phyloP scores from a whole-genome alignment of 2,113 vertebrate species.

The cat (Felis catus) region DNA sequence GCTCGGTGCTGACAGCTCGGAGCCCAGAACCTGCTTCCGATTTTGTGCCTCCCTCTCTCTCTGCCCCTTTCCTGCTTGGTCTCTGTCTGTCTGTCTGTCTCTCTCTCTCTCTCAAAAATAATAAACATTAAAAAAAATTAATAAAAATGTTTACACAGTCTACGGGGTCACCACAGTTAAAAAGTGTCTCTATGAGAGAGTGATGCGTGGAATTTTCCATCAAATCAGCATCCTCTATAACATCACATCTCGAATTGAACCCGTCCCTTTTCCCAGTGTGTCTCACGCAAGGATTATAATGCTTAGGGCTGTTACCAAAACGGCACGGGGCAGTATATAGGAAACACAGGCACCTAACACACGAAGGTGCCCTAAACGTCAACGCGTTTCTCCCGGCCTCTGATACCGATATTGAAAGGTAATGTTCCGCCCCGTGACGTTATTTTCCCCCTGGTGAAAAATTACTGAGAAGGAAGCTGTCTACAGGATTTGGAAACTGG shows the following conservation, averaged over 20 bases:
- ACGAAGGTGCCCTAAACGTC: no score
- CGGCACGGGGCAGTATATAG: no score
- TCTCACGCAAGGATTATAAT: neutral
- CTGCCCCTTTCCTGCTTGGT: no score
- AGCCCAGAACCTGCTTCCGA: no score
- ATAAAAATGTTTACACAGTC: neutral
- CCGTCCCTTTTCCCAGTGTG: fast-evolving
- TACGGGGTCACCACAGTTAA: neutral
- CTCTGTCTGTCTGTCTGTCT: no score
- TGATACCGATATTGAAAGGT: neutral
- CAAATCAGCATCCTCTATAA: neutral
- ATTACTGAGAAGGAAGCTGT: neutral
- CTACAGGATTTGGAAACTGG: neutral
- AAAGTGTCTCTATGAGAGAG: neutral
- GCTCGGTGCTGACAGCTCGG: no score
- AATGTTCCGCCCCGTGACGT: neutral
- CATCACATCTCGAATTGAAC: neutral
- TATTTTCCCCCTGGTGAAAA: neutral
- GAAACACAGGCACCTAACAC: fast-evolving
- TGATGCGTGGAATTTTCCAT: neutral
- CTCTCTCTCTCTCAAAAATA: no score
- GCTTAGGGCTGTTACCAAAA: neutral
- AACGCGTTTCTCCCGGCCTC: neutral
- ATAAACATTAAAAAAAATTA: no score
- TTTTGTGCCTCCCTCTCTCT: no score